Evolutionary conservation across 2,888 invertebrate genomes (phyloP), one percentile per base, ranked within the genome.

Genomic region (Orgyia antiqua): DNA sequence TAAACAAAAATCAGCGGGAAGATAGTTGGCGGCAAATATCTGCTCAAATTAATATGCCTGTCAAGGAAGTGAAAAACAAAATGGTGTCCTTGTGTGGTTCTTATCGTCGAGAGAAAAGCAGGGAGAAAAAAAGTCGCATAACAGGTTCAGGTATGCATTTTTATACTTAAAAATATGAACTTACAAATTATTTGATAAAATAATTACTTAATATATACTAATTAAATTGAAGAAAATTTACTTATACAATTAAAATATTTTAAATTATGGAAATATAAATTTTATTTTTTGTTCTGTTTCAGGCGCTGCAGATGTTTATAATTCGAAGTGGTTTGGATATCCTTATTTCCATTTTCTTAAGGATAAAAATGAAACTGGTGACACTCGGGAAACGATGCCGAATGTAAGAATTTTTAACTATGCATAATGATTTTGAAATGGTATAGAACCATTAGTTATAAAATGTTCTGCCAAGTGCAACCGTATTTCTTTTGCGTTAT

Each of bases 391-490:
- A 24, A 36, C 39, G 33, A 33, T 37, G 37, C 27, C 27, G 33
- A 40, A 33, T 26, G 38, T 42, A 36, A 39, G 33, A 27, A 34
- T 34, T 37, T 32, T 42, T 37, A 26, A 31, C 29, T 32, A 33
- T 15, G 15, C 15, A 15, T 15, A 15, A 15, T 15, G 15, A 31
- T 45, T 33, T 41, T 46, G 50, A 36, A 34, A 46, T 34, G 42
- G 38, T 35, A 47, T 33, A 31, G 31, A 17, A 27, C 31, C 31
- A 27, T 39, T 34, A n/a, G 39, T 39, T 24, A 27, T 35, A 39
- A 51, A 49, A 39, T 47, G 45, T 41, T 36, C 24, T 33, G 45
- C 41, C 11, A 48, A 36, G 34, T 54, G 41, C 13, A 35, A 35
- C 27, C 48, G 40, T 41, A 46, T 45, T 38, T 42, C 37, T 31